Evolutionary conservation across 2,888 invertebrate species (phyloP), one percentile per base, ranked within the genome.

Genomic region (Disparrhopalites patrizii): DNA sequence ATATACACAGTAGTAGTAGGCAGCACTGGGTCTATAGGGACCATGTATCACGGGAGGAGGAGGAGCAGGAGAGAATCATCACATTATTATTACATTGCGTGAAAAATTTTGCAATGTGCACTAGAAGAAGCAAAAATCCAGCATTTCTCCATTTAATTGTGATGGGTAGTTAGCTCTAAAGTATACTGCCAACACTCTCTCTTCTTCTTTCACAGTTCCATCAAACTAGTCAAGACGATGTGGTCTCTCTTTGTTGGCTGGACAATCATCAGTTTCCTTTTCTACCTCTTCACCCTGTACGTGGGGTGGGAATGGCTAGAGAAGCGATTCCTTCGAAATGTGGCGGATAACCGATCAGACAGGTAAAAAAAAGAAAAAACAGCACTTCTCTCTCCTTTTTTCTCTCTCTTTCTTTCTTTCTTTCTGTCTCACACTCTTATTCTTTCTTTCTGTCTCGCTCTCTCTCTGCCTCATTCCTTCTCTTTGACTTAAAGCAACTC

Each of bases 161-260:
- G 60, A 60, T 60, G 60, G 60, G 30, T 60, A 60, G 60, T 60
- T 60, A 50, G 60, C 28, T 1, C 7, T 20, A 55, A 33, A 55
- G 20, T 30, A 3, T 28, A 28, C 25, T 54, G 13, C 13, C 31
- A 13, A 23, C 20, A 47, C 15, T 47, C 25, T n/a, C 25, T 20
- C 47, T 23, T 20, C 2, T 25, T 47, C 47, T 50, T 28, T 25
- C 31, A 30, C 36, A 60, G 60, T 47, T 60, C 60, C 30, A 60
- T 60, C 20, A 27, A 7, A 60, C 60, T 60, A 60, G 60, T 60
- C 60, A 60, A 60, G 31, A 60, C 27, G 60, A 60, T 60, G 43
- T 58, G 58, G 60, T 60, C 60, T 18, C 20, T 60, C 33, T 43
- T 63, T 31, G 55, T 63, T 30, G 54, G 54, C 31, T 63, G 63